Evolutionary conservation across 2,797 vertebrate genomes (phyloP).

Genomic region (Ambastaia sidthimunki): DNA sequence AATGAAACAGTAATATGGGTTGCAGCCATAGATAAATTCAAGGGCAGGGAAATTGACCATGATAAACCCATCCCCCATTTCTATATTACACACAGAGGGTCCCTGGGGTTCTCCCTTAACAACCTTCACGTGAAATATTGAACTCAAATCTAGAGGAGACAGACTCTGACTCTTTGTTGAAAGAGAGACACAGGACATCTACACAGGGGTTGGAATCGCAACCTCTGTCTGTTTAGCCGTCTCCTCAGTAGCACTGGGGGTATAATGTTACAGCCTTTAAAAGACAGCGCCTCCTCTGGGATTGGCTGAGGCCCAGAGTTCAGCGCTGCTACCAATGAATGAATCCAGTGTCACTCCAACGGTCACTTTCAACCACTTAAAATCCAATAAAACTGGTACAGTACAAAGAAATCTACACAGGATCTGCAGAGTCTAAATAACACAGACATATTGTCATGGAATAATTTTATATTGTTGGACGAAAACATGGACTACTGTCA

Average conservation of each 20-base stretch:
- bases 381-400: constrained; percentile 12
- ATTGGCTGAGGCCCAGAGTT: constrained; percentile 42
- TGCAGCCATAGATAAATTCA: constrained; percentile 14
- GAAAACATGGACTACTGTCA: background rate
- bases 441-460: background rate
- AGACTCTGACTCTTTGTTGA: background rate
- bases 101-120: constrained; percentile 25
- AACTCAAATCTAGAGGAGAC: constrained; percentile 4
- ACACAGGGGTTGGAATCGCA: constrained; percentile 19
- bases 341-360: constrained; percentile 53
- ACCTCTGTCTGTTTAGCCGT: constrained; percentile 10
- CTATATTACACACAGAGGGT: constrained; percentile 17
- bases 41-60: constrained; percentile 27
- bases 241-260: constrained; percentile 28
- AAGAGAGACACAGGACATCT: background rate
- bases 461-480: background rate
- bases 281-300: constrained; percentile 33
- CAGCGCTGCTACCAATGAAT: constrained; percentile 47
- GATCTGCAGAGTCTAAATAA: background rate
- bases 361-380: constrained; percentile 35
- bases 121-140: constrained; percentile 30
- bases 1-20: background rate
- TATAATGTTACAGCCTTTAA: constrained; percentile 46
- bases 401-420: background rate
- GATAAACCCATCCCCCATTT: constrained; percentile 15